Evolutionary conservation across 2,113 vertebrate species (phyloP).

Genomic region (Cromileptes altivelis): DNA sequence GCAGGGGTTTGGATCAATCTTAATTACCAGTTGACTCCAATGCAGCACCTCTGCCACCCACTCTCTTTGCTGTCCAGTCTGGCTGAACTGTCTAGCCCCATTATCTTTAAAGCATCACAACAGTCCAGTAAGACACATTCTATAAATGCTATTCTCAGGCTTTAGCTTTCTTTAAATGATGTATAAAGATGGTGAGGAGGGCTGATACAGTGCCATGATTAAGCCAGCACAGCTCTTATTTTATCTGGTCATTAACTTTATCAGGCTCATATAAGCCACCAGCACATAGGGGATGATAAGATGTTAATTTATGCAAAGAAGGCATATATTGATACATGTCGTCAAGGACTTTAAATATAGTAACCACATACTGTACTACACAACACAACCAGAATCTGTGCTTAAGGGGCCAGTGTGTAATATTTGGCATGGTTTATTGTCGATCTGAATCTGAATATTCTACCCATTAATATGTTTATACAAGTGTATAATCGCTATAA

Average conservation of each 20-base stretch:
- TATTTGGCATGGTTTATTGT: too few relatives aligned
- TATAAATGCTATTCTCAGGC: conserved; percentile 18
- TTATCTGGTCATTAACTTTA: conserved; percentile 13
- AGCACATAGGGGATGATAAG: not conserved
- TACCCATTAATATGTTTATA: too few relatives aligned
- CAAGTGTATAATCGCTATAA: too few relatives aligned
- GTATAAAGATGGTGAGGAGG: not conserved
- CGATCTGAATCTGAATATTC: too few relatives aligned
- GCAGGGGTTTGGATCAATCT: conserved; percentile 63
- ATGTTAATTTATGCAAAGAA: not conserved
- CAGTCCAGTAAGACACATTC: conserved; percentile 18
- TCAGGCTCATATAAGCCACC: not conserved
- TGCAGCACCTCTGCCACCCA: conserved; percentile 41
- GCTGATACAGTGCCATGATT: not conserved
- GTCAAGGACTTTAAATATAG: not conserved
- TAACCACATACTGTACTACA: too few relatives aligned
- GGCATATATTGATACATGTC: not conserved
- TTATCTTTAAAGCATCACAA: conserved; percentile 40
- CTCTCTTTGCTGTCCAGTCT: conserved; percentile 18
- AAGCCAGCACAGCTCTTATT: not conserved
- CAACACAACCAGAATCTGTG: too few relatives aligned
- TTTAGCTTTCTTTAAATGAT: conserved; percentile 12
- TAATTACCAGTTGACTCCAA: conserved; percentile 63
- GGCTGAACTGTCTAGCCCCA: conserved; percentile 17
- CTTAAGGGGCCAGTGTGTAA: too few relatives aligned